Percentiles rank a stretch among this genome's conserved stretches.
Evolutionary conservation across 1,140 invertebrate species (phyloP).

Genomic region (Catajapyx aquilonaris): DNA sequence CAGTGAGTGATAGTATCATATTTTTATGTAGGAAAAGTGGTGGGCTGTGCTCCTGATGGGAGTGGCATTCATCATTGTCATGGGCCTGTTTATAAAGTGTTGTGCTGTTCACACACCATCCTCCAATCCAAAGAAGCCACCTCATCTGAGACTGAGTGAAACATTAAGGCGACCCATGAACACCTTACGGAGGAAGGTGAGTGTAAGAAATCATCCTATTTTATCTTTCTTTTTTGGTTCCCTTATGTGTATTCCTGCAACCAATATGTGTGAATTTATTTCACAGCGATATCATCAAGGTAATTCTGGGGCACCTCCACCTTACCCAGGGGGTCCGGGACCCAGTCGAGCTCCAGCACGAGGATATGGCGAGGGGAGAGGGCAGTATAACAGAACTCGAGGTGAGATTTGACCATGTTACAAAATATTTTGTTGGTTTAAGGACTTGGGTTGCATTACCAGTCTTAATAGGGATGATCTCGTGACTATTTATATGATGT

Average conservation of each 20-base stretch:
- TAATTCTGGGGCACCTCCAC: slow-evolving; percentile 14
- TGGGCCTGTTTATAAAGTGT: slow-evolving; percentile 98
- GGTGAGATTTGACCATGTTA: slow-evolving; percentile 22
- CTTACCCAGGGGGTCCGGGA: slow-evolving; percentile 13
- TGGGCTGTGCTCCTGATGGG: slow-evolving; percentile 86
- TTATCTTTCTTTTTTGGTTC: slow-evolving; percentile 2
- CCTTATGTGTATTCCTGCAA: slow-evolving; percentile 6
- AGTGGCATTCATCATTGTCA: slow-evolving; percentile 77
- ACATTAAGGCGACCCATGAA: slow-evolving; percentile 73
- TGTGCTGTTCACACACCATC: slow-evolving; percentile 98
- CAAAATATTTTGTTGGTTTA: slow-evolving; percentile 32
- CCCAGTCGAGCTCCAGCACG: slow-evolving; percentile 31
- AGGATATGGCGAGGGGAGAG: slow-evolving; percentile 43
- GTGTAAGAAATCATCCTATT: slow-evolving; percentile 6
- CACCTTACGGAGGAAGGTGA: slow-evolving; percentile 60
- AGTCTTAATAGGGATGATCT: slow-evolving; percentile 7
- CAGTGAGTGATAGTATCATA: no score
- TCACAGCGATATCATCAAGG: slow-evolving; percentile 2
- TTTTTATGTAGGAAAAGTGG: slow-evolving; percentile 60
- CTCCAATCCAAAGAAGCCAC: slow-evolving; percentile 81
- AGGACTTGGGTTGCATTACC: slow-evolving; percentile 6
- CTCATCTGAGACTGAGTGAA: slow-evolving; percentile 63
- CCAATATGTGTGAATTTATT: slow-evolving; percentile 5
- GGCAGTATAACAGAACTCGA: slow-evolving; percentile 32
- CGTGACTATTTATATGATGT: slow-evolving; percentile 9